Evolutionary conservation across 2,797 vertebrate genomes (phyloP).

Genomic region (Sciurus vulgaris): DNA sequence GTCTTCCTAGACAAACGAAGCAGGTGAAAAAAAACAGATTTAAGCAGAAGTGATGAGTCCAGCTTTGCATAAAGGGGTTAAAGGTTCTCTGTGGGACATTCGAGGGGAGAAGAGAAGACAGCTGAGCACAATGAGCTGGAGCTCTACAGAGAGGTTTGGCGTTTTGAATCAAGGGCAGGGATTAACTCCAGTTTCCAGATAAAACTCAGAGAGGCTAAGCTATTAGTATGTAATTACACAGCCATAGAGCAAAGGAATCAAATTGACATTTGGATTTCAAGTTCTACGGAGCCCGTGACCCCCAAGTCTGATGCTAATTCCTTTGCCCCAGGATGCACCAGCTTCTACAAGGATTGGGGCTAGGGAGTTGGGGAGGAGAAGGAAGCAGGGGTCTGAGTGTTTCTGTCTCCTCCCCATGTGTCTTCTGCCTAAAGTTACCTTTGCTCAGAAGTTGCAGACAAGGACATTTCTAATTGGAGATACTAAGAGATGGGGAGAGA

Average conservation of each 20-base stretch:
- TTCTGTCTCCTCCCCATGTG: neutral
- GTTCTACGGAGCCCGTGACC: neutral
- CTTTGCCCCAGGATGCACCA: neutral
- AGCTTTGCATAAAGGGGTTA: neutral
- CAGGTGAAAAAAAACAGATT: neutral
- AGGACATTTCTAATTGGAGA: conserved; percentile 31
- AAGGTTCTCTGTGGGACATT: neutral
- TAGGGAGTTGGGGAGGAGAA: neutral
- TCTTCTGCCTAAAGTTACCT: conserved; percentile 50
- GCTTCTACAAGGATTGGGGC: neutral
- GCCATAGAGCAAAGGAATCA: neutral
- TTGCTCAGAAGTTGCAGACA: neutral
- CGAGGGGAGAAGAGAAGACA: neutral
- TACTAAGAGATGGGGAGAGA: neutral
- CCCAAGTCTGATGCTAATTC: neutral
- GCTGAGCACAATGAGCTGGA: neutral
- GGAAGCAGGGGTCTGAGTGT: neutral
- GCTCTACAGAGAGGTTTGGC: neutral
- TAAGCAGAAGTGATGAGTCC: neutral
- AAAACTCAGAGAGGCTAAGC: neutral
- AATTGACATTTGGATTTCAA: neutral
- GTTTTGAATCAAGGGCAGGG: neutral
- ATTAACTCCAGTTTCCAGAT: neutral
- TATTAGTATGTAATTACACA: neutral
- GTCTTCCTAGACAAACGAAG: neutral